Evolutionary conservation across 2,113 vertebrate genomes (phyloP), one percentile per base, ranked within the genome.

Genomic region (Ciconia maguari): DNA sequence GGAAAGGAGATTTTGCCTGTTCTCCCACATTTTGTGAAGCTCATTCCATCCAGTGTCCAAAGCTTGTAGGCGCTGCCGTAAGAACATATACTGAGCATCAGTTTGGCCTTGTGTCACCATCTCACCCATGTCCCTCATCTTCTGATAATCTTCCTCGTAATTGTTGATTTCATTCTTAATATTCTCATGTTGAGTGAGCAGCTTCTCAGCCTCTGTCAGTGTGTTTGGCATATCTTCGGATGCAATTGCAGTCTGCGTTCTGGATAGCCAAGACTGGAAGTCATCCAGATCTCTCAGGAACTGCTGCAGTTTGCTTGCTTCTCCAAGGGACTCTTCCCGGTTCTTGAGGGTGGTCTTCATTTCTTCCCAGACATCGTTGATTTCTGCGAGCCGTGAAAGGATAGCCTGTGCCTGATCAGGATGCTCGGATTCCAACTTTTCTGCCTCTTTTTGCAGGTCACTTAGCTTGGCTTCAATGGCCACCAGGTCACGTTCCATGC

Each of bases 11-110:
- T 98, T 99, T 96, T 99, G 99, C n/a, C 99, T 98, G 97, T 99
- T 99, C 98, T 99, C 99, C 99, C 99, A 99, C 99, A 99, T 99
- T 97, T 99, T 99, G 98, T 99, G 99, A 44, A 99, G 99, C 97
- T 99, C 99, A 6, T 99, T 99, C 99, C 99, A 99, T 75, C 99
- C 99, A 0, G 99, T 99, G 97, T 99, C 99, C 60, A 99, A 98
- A 60, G 99, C 99, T 96, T 99, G 99, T 5, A 99, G 98, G 91
- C 99, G 98, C 97, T 99, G 99, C 18, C 99, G 98, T n/a, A 99
- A 97, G 98, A 99, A 99, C 99, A 99, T 99, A 98, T 99, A 99
- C 98, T 99, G 99, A 25, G 99, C 99, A 0, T 99, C 99, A 0
- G 99, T 99, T 96, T 99, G 99, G 4, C 99, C 99, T 94, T 99